Base-by-base conservation (phyloP, 2,113 vertebrate species). In the Mustela lutreola region DNA sequence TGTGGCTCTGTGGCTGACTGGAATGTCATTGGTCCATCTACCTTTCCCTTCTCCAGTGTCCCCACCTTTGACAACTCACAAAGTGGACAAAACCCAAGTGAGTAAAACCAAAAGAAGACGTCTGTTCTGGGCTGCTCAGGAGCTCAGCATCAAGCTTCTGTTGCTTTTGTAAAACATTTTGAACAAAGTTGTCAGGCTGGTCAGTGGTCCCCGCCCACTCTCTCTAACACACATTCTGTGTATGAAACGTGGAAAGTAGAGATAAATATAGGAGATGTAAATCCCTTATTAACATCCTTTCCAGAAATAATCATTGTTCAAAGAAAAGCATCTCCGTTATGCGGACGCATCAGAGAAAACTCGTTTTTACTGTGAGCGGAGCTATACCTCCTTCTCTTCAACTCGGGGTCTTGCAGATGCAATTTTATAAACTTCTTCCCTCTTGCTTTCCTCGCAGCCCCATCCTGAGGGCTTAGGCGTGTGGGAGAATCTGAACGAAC, bases 361-460 rank as follows among this genome's bases (percentile, higher is more conserved):
- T 65, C 42, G 11, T 48, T 95, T 93, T 84, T 39, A 83, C 39
- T 19, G 11, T 10, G 50, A 70, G 45, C 28, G 7, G 26, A 76
- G 58, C 71, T 94, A 45, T 85, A 83, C 58, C 94, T 96, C 39
- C 45, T 39, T 36, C 65, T 89, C 91, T 97, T 94, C 94, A 93
- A 96, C 18, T 39, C 73, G 4, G 53, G 84, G 60, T 33, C n/a
- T 86, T 70, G 33, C 10, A 48, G 80, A 87, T 83, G 48, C 79
- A 73, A 73, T 78, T 95, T 97, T 80, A 96, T 80, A 71, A 76
- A 48, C 39, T 14, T 50, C 42, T 91, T 70, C 65, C 76, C 39
- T 89, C 76, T 71, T 73, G 33, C 21, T 24, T 53, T 85, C 45
- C 24, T 36, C 76, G 39, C 67, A 90, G 76, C 65, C 42, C 91